phyloP scores from a whole-genome alignment of 2,113 vertebrate genomes.

The Gadus chalcogrammus region DNA sequence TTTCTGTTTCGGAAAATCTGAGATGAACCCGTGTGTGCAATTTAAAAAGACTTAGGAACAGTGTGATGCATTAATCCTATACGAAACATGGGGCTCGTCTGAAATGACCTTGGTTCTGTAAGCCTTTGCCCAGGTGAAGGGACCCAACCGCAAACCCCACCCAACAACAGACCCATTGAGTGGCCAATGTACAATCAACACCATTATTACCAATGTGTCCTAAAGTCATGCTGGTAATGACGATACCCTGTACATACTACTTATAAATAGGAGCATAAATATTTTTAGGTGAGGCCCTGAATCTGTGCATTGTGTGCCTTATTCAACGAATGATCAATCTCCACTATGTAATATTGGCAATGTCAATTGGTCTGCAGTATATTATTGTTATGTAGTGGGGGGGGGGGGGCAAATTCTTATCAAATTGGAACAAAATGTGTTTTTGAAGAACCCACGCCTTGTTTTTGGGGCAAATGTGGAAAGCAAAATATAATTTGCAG shows the following conservation, averaged over 20 bases:
- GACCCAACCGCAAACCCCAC: not conserved
- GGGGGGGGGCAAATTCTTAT: not conserved
- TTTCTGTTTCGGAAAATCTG: slow-evolving; percentile 29
- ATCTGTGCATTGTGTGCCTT: slow-evolving; percentile 99
- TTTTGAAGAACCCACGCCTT: not conserved
- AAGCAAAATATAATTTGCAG: slow-evolving; percentile 25
- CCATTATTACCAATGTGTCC: slow-evolving; percentile 71
- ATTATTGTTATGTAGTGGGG: slow-evolving; percentile 50
- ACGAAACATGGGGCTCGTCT: slow-evolving; percentile 16
- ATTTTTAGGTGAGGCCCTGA: slow-evolving; percentile 90
- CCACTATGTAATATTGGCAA: slow-evolving; percentile 69
- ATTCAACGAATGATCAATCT: slow-evolving; percentile 82
- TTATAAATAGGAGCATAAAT: slow-evolving; percentile 86
- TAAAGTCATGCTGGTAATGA: slow-evolving; percentile 95
- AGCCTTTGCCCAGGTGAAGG: not conserved
- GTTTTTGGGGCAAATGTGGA: slow-evolving; percentile 51
- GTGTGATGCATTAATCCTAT: slow-evolving; percentile 31
- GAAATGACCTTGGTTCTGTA: slow-evolving; percentile 36
- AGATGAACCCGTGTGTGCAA: slow-evolving; percentile 24
- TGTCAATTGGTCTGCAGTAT: slow-evolving; percentile 81
- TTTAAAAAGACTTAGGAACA: slow-evolving; percentile 29
- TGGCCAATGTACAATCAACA: slow-evolving; percentile 81
- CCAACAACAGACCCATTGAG: slow-evolving; percentile 28
- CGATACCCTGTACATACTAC: slow-evolving; percentile 86
- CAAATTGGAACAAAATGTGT: slow-evolving; percentile 24